Base-by-base conservation (phyloP, 2,797 vertebrate species). In the Poecilia wingei region DNA sequence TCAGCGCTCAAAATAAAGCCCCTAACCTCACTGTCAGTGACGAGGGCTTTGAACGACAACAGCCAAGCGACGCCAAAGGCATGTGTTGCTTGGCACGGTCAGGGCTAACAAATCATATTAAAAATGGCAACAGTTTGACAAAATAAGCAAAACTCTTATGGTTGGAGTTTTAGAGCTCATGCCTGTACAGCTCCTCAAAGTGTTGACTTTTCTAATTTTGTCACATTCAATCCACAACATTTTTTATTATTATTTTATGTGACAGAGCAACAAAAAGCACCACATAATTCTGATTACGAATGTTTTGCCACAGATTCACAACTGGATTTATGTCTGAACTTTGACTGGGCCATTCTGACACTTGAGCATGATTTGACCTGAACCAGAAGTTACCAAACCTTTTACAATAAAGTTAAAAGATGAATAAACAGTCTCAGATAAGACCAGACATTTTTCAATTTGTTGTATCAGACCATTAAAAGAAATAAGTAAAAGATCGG, bases 21-120 rank as follows among this genome's bases (percentile, higher is more conserved):
- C 69, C 74, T 81, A 80, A 82, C 87, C 85, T 82, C 76, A 8
- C 80, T 86, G 91, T 90, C 89, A 80, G 68, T 0, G 39, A 55
- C 31, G 82, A 86, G 45, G 77, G 79, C 75, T 85, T 70, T 79
- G 85, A 82, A 75, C 25, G 84, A 84, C 88, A 86, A 85, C 77
- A 81, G 78, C 80, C 76, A 74, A 87, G 87, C 6, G 80, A 87
- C 74, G 68, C 82, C 75, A 61, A 79, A 80, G 79, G 77, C 86
- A 81, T 88, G 91, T 82, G 84, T 85, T 86, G 55, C 81, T 91
- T 91, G 86, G 82, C 87, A 81, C 28, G n/a, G 36, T 64, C 36
- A 86, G 61, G 85, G 61, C 77, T 16, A 74, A 84, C 77, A 82
- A 64, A 83, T 83, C 51, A 75, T 73, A 77, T 36, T 80, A 73